These are phyloP conservation scores for Damaliscus lunatus DNA, from an alignment of 2,113 vertebrate genomes.

Conservation along the genomic window DNA sequence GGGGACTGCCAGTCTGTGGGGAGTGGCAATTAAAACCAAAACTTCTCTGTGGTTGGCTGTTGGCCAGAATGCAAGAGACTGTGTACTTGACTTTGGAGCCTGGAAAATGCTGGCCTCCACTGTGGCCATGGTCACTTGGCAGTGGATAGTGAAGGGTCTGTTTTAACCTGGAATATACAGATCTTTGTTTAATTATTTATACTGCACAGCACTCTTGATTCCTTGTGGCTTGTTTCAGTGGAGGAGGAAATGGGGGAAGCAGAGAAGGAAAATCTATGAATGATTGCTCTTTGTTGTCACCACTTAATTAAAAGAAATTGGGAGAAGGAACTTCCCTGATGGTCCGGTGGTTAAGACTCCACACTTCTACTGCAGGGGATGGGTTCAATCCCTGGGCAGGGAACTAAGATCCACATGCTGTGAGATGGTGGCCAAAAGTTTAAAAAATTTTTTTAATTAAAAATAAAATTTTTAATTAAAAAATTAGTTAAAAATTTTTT, in stretches of 20 bases:
- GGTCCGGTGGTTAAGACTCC: neutral
- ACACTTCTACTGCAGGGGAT: neutral
- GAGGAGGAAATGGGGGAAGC: neutral
- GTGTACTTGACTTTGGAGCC: neutral
- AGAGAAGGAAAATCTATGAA: neutral
- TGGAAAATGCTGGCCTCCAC: neutral
- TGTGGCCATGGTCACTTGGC: neutral
- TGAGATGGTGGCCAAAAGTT: neutral
- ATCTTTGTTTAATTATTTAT: neutral
- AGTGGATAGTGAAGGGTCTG: neutral
- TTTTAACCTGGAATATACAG: neutral
- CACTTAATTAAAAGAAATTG: neutral
- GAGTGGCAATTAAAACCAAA: neutral
- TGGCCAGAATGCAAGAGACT: neutral
- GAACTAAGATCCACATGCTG: neutral
- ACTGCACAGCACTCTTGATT: neutral
- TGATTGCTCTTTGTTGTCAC: neutral
- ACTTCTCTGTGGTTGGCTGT: neutral
- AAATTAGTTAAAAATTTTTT: neutral
- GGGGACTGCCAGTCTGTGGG: neutral
- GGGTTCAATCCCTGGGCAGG: neutral
- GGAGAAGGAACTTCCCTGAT: neutral
- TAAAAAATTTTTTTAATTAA: neutral
- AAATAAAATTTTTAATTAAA: neutral
- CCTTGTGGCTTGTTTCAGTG: neutral